Conservation (phyloP, 2,797 vertebrate genomes). For the Microctenopoma steveboyesi region DNA sequence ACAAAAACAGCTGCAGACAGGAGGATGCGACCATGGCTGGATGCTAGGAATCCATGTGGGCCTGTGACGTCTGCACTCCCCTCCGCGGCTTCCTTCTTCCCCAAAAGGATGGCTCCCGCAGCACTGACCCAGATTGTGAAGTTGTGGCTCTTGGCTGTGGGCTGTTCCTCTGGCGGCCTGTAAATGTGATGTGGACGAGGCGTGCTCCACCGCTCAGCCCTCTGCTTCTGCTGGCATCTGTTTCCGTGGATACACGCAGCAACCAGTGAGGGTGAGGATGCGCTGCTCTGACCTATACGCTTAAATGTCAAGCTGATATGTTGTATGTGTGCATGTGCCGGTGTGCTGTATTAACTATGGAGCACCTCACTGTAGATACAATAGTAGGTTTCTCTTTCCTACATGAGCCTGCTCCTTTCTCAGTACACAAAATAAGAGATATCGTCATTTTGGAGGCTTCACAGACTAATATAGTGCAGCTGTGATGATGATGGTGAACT, state of each 20-base stretch:
- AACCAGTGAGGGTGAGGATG: constrained; percentile 63
- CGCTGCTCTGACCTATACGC: constrained; percentile 31
- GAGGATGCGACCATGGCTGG: constrained; percentile 46
- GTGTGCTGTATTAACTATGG: constrained; percentile 12
- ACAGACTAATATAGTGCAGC: neutral
- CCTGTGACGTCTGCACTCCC: constrained; percentile 50
- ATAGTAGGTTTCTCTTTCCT: neutral
- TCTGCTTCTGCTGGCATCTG: constrained; percentile 58
- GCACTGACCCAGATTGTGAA: constrained; percentile 64
- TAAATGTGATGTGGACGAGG: constrained; percentile 45
- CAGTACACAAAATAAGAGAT: neutral
- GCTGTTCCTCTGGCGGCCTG: constrained; percentile 28
- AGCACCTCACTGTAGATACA: neutral
- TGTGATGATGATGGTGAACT: neutral
- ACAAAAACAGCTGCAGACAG: constrained; percentile 29
- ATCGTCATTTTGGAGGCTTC: constrained; percentile 4
- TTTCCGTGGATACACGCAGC: constrained; percentile 50
- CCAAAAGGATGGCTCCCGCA: constrained; percentile 46
- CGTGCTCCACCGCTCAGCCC: constrained; percentile 28
- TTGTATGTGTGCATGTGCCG: constrained; percentile 15
- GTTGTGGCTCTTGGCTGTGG: constrained; percentile 21
- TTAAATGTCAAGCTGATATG: constrained; percentile 31
- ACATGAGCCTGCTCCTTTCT: neutral
- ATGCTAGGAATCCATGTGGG: constrained; percentile 50
- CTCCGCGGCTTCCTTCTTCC: constrained; percentile 19